phyloP scores from a whole-genome alignment of 2,888 invertebrate species.

The Scaptomyza flava region DNA sequence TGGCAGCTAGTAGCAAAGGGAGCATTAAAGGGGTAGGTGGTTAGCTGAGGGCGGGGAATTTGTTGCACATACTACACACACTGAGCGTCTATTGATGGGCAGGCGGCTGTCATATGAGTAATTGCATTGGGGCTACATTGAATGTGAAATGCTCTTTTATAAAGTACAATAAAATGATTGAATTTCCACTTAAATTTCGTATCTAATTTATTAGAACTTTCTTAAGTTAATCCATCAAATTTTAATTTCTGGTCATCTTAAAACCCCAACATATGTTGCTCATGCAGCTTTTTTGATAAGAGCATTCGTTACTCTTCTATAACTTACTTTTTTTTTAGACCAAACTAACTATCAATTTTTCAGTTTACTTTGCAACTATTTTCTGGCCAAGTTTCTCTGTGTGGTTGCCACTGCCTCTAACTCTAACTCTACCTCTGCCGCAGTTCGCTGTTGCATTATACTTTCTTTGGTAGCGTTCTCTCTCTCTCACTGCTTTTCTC shows the following conservation, averaged over 20 bases:
- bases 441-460: constrained; percentile 44
- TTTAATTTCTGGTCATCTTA: constrained; percentile 10
- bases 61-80: constrained; percentile 1
- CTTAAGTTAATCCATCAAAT: constrained; percentile 22
- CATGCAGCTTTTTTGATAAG: constrained; percentile 40
- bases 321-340: constrained; percentile 1
- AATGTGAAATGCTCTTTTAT: constrained; percentile 36
- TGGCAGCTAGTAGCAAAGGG: constrained; percentile 1
- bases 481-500: neutral
- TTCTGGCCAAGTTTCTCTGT: constrained; percentile 49
- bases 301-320: constrained; percentile 13
- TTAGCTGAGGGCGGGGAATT: neutral
- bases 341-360: constrained; percentile 42
- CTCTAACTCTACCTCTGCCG: constrained; percentile 1
- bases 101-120: constrained; percentile 58
- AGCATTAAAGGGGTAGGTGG: neutral
- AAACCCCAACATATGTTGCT: constrained; percentile 9
- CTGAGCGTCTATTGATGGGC: constrained; percentile 55
- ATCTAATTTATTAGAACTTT: neutral
- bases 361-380: constrained; percentile 62
- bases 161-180: neutral
- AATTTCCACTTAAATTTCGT: neutral
- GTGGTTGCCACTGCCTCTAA: constrained; percentile 1
- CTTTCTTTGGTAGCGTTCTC: constrained; percentile 44
- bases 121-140: constrained; percentile 16